A percentile compares a stretch with the other conserved stretches of the same genome.
Conservation (phyloP, 2,888 invertebrate genomes). For the Callosobruchus maculatus region DNA sequence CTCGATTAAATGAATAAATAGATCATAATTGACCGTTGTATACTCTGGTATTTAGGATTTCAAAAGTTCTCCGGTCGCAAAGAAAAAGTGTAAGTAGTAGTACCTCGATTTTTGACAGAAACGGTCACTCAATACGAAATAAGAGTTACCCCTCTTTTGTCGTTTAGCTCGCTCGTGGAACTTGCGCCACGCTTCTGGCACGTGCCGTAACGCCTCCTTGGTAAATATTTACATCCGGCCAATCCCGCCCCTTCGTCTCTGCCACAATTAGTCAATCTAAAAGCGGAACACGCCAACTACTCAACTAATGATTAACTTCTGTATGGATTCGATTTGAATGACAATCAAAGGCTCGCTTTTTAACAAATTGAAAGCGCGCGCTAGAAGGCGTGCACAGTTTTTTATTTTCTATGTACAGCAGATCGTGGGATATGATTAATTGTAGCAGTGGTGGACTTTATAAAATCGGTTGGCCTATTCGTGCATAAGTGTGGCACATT, state of each 20-base stretch:
- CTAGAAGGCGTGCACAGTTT: background rate
- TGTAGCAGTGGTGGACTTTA: background rate
- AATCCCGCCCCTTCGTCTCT: background rate
- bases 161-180: background rate
- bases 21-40: too few species aligned
- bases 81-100: too few species aligned
- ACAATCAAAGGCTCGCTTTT: background rate
- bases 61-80: too few species aligned
- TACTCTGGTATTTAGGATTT: too few species aligned
- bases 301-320: background rate
- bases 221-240: background rate
- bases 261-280: background rate
- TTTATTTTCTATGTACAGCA: background rate
- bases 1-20: too few species aligned
- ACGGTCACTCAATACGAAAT: too few species aligned
- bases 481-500: too few species aligned
- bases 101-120: too few species aligned
- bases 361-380: background rate
- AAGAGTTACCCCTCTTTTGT: too few species aligned
- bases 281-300: background rate
- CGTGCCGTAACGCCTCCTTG: background rate
- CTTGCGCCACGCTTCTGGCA: background rate
- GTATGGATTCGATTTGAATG: background rate
- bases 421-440: background rate
- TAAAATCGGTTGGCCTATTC: too few species aligned